Base-by-base conservation (phyloP, 1,140 invertebrate species). In the Drosophila ohnishii region DNA sequence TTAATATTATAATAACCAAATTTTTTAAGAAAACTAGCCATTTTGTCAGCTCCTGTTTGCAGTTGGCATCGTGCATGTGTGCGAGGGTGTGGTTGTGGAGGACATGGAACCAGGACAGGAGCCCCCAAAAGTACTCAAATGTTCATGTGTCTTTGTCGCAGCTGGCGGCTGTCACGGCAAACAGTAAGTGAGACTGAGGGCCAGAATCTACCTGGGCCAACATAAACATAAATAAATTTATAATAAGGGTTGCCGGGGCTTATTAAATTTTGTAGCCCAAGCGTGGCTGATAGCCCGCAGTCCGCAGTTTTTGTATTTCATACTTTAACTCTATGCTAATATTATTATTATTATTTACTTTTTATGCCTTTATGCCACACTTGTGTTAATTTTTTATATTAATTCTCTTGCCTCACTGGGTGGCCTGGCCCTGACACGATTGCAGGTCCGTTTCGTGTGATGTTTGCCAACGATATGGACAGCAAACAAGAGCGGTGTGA, bases 201-300 rank as follows among this genome's bases (percentile, higher is more conserved):
- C 22, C 51, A 39, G 34, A 14, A 32, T 61, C 35, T 64, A 62
- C 78, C 80, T 81, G 75, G 44, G 45, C 58, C 56, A 37, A 75
- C 64, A 61, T 72, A 81, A 81, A 77, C 61, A 81, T 81, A 63
- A 81, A 77, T 77, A 80, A 80, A 80, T 65, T 75, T 81, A 63
- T 81, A 76, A 80, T 80, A 81, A 77, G 66, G 73, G 73, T 67
- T 75, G 73, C 55, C 72, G 56, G 56, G 66, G 73, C 78, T 76
- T 76, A 72, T 81, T 71, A 76, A 80, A 81, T 76, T 55, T 77
- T 81, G 56, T 60, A 55, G 65, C 35, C 51, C 51, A 22, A 34
- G 14, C 22, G 22, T 19, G 19, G 45, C 32, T 30, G 37, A 51
- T 65, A 35, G 65, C 35, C 67, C 42, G 42, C 65, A 55, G 42